Percentiles rank a stretch among this genome's conserved stretches.
phyloP scores from a whole-genome alignment of 2,888 invertebrate species.

The Linyphia triangularis region DNA sequence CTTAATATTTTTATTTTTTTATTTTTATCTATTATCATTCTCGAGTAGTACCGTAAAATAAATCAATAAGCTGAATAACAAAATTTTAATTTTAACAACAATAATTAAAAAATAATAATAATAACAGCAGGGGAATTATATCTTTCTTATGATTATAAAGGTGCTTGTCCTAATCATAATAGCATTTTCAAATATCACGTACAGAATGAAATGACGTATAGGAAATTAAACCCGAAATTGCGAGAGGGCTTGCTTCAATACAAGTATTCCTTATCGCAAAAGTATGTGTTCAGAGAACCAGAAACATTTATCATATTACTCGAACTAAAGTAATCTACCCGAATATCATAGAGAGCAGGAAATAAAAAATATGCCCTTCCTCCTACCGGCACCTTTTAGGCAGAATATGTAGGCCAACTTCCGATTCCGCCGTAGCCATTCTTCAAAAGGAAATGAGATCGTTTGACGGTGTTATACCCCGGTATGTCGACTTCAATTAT shows the following conservation, averaged over 20 bases:
- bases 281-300: neutral
- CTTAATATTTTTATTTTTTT: too few species aligned
- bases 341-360: slow-evolving; percentile 10
- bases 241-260: neutral
- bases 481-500: slow-evolving; percentile 51
- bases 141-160: neutral
- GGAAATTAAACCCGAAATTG: slow-evolving; percentile 4
- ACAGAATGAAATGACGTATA: neutral
- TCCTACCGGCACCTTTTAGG: slow-evolving; percentile 30
- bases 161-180: neutral
- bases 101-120: neutral
- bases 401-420: slow-evolving; percentile 15
- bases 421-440: slow-evolving; percentile 30
- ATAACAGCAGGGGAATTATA: neutral
- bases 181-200: neutral
- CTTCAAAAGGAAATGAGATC: slow-evolving; percentile 54
- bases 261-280: slow-evolving; percentile 11
- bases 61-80: neutral
- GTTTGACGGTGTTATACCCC: slow-evolving; percentile 39
- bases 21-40: too few species aligned
- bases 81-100: neutral
- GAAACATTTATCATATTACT: slow-evolving; percentile 36
- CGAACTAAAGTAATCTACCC: slow-evolving; percentile 34
- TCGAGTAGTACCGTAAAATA: too few species aligned
- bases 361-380: slow-evolving; percentile 27